Conservation (phyloP, 2,113 vertebrate species). For the Aspiorhynchus laticeps region DNA sequence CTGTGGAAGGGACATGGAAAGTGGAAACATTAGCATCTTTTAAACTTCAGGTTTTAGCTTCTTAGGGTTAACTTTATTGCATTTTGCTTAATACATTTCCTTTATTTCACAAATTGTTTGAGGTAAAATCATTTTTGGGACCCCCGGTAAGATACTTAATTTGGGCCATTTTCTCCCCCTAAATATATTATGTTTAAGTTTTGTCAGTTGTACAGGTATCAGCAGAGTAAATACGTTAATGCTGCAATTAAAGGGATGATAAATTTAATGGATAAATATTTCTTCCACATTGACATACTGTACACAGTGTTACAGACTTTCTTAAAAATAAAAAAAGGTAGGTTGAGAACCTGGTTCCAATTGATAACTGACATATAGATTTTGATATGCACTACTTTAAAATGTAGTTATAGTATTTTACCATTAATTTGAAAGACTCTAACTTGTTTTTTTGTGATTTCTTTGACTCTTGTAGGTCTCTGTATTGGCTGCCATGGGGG, state of each 20-base stretch:
- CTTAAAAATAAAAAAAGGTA: background rate
- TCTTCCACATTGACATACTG: background rate
- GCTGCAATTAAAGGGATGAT: background rate
- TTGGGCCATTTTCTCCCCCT: too few relatives aligned
- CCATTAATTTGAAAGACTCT: constrained; percentile 1
- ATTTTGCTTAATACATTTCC: background rate
- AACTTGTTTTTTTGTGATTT: background rate
- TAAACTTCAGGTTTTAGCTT: background rate
- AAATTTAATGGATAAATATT: background rate
- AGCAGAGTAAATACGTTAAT: background rate
- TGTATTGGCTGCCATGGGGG: constrained; percentile 85
- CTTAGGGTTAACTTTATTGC: background rate
- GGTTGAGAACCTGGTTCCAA: background rate
- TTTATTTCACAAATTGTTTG: background rate
- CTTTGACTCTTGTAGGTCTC: constrained; percentile 77
- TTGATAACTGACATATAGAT: too few relatives aligned
- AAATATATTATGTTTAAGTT: background rate
- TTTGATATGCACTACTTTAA: background rate
- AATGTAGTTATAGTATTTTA: background rate
- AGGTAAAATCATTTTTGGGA: background rate
- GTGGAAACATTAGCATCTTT: background rate
- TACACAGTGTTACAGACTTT: background rate
- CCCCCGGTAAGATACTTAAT: background rate
- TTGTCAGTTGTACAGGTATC: background rate
- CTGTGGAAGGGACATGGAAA: background rate